A percentile compares a stretch with the other conserved stretches of the same genome.
Conservation (phyloP, 2,888 invertebrate genomes). For the Drosophila imparisetae region DNA sequence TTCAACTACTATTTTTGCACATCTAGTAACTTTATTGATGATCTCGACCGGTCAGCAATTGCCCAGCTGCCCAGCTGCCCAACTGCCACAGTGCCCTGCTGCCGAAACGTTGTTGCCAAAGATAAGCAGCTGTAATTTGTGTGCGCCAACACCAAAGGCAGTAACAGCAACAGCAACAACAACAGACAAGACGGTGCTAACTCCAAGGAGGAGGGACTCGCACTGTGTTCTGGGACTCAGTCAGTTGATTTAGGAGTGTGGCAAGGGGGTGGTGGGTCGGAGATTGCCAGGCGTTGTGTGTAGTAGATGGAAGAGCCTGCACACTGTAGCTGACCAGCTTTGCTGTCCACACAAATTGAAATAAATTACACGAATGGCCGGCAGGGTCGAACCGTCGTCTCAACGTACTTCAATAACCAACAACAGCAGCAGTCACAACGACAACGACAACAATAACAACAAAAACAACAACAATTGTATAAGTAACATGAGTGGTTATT, state of each 20-base stretch:
- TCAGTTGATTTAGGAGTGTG: constrained; percentile 73
- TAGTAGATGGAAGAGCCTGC: constrained; percentile 74
- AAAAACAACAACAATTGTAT: constrained; percentile 5
- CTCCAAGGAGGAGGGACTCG: constrained; percentile 18
- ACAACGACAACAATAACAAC: constrained; percentile 12
- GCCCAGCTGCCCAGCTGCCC: constrained; percentile 39
- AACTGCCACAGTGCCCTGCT: constrained; percentile 18
- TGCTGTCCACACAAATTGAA: constrained; percentile 80
- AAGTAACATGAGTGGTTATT: constrained; percentile 70
- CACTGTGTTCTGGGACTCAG: constrained; percentile 7
- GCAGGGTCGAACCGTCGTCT: constrained; percentile 57
- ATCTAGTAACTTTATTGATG: constrained; percentile 76
- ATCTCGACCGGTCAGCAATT: constrained; percentile 55
- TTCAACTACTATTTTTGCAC: constrained; percentile 67
- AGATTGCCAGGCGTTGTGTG: constrained; percentile 49
- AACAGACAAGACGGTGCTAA: constrained; percentile 57
- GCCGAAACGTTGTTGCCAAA: constrained; percentile 62
- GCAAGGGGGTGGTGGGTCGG: constrained; percentile 14
- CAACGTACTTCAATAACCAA: constrained; percentile 59
- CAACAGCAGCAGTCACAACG: constrained; percentile 30
- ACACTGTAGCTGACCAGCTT: constrained; percentile 58
- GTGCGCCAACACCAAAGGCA: constrained; percentile 75
- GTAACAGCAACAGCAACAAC: constrained; percentile 29
- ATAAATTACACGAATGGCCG: constrained; percentile 75
- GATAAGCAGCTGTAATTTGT: constrained; percentile 79